Conservation (phyloP, 2,113 vertebrate genomes). For the Elaphurus davidianus region DNA sequence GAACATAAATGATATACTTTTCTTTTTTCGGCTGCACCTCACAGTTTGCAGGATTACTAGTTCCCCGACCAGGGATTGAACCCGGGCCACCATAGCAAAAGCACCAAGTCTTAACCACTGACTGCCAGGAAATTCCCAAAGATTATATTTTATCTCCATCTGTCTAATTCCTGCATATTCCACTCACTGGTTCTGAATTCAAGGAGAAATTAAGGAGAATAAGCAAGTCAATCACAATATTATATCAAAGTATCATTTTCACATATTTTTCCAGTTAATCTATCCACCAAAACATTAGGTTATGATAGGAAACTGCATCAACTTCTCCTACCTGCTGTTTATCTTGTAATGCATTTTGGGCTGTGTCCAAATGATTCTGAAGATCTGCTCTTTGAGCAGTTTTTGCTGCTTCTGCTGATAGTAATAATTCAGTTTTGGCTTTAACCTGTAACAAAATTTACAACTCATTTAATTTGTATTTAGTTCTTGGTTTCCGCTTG, state of each 20-base stretch:
- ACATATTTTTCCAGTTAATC: not conserved
- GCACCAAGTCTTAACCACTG: not conserved
- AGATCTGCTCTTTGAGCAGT: constrained; percentile 94
- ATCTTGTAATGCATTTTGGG: constrained; percentile 96
- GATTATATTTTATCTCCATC: constrained; percentile 1
- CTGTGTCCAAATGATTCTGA: constrained; percentile 95
- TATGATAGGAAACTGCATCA: not conserved
- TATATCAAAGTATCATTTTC: not conserved
- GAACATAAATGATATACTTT: not conserved
- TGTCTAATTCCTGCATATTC: not conserved
- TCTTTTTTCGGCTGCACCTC: not conserved
- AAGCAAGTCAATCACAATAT: not conserved
- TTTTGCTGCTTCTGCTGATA: constrained; percentile 96
- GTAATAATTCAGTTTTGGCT: constrained; percentile 95
- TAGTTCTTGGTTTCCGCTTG: not conserved
- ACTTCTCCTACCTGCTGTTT: constrained; percentile 90
- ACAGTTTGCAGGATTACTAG: not conserved
- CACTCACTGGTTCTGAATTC: not conserved
- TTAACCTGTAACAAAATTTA: constrained; percentile 88
- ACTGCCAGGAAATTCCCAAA: not conserved
- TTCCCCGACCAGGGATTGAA: not conserved
- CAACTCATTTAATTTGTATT: constrained; percentile 11
- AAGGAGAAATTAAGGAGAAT: not conserved
- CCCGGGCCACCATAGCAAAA: not conserved
- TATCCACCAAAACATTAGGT: not conserved